Evolutionary conservation across 2,113 vertebrate genomes (phyloP), one percentile per base, ranked within the genome.

Genomic region (Pachycephala philippinensis): DNA sequence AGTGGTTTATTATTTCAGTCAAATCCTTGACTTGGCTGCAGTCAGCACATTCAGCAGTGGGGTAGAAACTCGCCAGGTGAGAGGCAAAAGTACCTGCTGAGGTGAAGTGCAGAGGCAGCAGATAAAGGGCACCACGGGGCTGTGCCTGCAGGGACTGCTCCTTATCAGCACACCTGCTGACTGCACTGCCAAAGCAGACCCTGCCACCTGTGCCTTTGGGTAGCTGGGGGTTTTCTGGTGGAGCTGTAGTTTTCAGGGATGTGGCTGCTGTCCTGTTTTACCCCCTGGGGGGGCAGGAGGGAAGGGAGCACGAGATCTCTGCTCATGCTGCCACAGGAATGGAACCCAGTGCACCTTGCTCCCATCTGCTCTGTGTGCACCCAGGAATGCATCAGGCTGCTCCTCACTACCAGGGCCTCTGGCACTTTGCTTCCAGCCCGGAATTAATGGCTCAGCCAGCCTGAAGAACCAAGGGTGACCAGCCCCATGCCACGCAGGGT

Each of bases 381-480:
- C 45, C 65, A 0, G 3, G 15, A 30, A 4, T 0, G 0, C 18
- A 4, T 35, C 22, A 33, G 4, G n/a, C 75, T 60, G 53, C 42
- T 88, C 17, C 40, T 68, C 54, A 4, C 42, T 6, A 7, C 8
- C 0, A 0, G 10, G 18, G 7, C 37, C 42, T 49, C 47, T 53
- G 15, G 31, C n/a, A 27, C 2, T 5, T 66, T 15, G 45, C 49
- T 64, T 71, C 83, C 75, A 90, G 70, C 37, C 42, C 27, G 60
- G 15, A 26, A 81, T 59, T 15, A n/a, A 45, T 18, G n/a, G 15
- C 57, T 39, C 2, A 1, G 0, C 17, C 14, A 57, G 42, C 70
- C 53, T 64, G 56, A 78, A 69, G 64, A 82, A 10, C 33, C n/a
- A 22, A 15, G 17, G 9, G 35, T n/a, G 63, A 54, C 26, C 47